Base-by-base conservation (phyloP, 2,888 invertebrate species). In the Sesia bembeciformis region DNA sequence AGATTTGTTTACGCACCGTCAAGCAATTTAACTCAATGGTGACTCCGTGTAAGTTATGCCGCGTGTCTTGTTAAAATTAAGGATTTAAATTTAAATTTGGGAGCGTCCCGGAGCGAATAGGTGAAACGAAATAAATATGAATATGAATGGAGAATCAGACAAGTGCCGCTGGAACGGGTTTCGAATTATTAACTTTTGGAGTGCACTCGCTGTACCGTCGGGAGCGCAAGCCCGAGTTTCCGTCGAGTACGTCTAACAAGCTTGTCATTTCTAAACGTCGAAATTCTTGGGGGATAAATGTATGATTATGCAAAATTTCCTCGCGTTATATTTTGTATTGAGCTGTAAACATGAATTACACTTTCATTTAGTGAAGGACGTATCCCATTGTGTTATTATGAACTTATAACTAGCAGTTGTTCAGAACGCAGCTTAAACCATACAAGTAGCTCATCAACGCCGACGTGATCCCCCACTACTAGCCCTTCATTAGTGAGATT, bases 71-170 rank as follows among this genome's bases (percentile, higher is more conserved):
- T 84, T 84, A 80, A 84, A 85, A 84, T 84, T 81, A 81, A 81
- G 79, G 81, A 86, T 87, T 80, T 77, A 76, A 77, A 78, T 79
- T 85, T 77, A 78, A 85, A 85, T 84, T 78, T 71, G 67, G 70
- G 73, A 72, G 69, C 68, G 65, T 74, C 76, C 76, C 71, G 72
- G 71, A 76, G 81, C 81, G 82, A 79, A 78, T 84, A 82, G 84
- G 84, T 86, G 81, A 80, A 86, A 82, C 79, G 86, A 84, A 86
- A 85, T 86, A 87, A 89, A 89, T 89, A 89, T 90, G 89, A 89
- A 90, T 90, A 89, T 90, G 89, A 90, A 90, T 89, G 78, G 82
- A 65, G 77, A 82, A 81, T 82, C 82, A 81, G 81, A 81, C 78
- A 79, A 83, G 83, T 76, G 74, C 76, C 70, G 67, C 69, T 67